Percentiles rank a stretch among this genome's conserved stretches.
These are phyloP conservation scores for Carollia perspicillata DNA, from an alignment of 2,113 vertebrate genomes.

Conservation along the genomic window DNA sequence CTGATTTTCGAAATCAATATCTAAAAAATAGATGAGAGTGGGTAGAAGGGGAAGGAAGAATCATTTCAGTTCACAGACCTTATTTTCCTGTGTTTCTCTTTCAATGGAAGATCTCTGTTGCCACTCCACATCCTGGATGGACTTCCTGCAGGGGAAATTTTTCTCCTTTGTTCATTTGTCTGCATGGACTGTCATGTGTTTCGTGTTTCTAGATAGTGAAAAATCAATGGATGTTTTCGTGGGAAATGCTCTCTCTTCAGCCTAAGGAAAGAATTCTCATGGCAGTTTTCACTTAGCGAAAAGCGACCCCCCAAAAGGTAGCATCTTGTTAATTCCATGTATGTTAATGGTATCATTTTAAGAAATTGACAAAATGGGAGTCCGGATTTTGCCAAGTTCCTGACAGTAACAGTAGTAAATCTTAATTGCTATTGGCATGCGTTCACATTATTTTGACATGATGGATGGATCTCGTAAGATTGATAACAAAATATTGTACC, in stretches of 20 bases:
- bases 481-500: not conserved
- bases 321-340: not conserved
- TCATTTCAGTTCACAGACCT: not conserved
- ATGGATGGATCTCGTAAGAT: not conserved
- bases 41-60: not conserved
- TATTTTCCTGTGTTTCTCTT: not conserved
- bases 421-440: not conserved
- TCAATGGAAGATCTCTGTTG: not conserved
- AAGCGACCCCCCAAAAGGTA: not conserved
- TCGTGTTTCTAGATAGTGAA: not conserved
- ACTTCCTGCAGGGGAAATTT: not conserved
- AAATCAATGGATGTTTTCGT: not conserved
- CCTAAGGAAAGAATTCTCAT: not conserved
- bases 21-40: not conserved
- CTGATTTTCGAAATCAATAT: not conserved
- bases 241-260: slow-evolving; percentile 5
- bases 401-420: slow-evolving; percentile 2
- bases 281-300: not conserved
- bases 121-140: not conserved
- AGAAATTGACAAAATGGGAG: not conserved
- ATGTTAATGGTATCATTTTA: slow-evolving; percentile 9
- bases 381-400: not conserved
- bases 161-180: not conserved
- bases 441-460: slow-evolving; percentile 4
- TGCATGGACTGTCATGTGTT: not conserved